phyloP scores from a whole-genome alignment of 2,888 invertebrate species.

The Limenitis arthemis region DNA sequence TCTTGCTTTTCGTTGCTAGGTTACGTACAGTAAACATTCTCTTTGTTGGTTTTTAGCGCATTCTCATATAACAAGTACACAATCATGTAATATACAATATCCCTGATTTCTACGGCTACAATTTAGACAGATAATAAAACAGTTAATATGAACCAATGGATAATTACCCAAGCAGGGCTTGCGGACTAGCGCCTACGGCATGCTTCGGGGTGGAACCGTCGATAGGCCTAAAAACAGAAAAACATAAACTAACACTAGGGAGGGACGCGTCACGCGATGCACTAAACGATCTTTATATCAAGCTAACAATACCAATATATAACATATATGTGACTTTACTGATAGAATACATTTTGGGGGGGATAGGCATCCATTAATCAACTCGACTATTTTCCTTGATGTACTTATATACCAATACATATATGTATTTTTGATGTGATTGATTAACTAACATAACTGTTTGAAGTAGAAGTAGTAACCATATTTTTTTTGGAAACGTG shows the following conservation, averaged over 20 bases:
- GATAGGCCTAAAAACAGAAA: constrained; percentile 77
- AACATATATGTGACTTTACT: too few species aligned
- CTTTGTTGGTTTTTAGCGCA: too few species aligned
- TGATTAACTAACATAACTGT: too few species aligned
- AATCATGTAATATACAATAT: not conserved
- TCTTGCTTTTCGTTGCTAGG: too few species aligned
- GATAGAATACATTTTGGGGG: too few species aligned
- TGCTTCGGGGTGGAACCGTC: constrained; percentile 71
- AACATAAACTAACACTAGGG: constrained; percentile 59
- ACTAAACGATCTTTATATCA: constrained; percentile 24
- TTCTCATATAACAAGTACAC: not conserved
- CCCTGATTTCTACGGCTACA: not conserved
- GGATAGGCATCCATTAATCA: not conserved
- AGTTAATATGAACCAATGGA: constrained; percentile 31
- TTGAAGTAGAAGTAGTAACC: too few species aligned
- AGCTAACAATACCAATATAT: constrained; percentile 8
- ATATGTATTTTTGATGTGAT: too few species aligned
- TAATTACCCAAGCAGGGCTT: constrained; percentile 77
- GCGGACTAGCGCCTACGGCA: constrained; percentile 72
- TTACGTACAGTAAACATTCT: too few species aligned
- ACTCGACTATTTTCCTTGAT: too few species aligned
- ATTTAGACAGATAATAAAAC: constrained; percentile 1
- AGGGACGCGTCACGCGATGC: constrained; percentile 29
- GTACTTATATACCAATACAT: too few species aligned
- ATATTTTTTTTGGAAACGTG: too few species aligned